Evolutionary conservation across 2,113 vertebrate genomes (phyloP).

Genomic region (Pomatorhinus ruficollis): DNA sequence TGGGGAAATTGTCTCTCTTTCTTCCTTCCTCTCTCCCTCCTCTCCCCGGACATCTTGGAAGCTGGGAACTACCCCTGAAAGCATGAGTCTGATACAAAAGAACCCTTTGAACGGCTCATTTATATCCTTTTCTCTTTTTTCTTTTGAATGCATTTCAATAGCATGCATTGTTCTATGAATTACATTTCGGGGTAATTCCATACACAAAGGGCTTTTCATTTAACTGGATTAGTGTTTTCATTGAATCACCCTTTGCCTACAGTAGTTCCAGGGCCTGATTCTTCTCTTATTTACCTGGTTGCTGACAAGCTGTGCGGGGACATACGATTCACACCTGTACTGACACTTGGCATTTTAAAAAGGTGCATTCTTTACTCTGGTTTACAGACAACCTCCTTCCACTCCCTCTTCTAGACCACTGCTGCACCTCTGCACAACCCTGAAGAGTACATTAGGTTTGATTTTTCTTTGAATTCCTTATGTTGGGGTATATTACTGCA

Average conservation of each 20-base stretch:
- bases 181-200: neutral
- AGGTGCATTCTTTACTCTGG: neutral
- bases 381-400: neutral
- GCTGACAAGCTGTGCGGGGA: neutral
- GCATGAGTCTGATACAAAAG: neutral
- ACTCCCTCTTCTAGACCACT: neutral
- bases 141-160: neutral
- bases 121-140: too few relatives aligned
- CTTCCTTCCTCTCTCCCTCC: neutral
- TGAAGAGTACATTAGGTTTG: neutral
- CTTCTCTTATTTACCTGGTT: neutral
- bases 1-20: neutral
- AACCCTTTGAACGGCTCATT: neutral
- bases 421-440: neutral
- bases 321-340: neutral
- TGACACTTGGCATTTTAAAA: neutral
- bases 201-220: neutral
- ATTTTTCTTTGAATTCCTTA: neutral
- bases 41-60: neutral
- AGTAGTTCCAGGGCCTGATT: neutral
- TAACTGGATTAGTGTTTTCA: neutral
- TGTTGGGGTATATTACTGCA: neutral
- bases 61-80: neutral
- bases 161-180: neutral
- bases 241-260: neutral